phyloP scores from a whole-genome alignment of 1,140 invertebrate species.

The Lordiphosa clarofinis region DNA sequence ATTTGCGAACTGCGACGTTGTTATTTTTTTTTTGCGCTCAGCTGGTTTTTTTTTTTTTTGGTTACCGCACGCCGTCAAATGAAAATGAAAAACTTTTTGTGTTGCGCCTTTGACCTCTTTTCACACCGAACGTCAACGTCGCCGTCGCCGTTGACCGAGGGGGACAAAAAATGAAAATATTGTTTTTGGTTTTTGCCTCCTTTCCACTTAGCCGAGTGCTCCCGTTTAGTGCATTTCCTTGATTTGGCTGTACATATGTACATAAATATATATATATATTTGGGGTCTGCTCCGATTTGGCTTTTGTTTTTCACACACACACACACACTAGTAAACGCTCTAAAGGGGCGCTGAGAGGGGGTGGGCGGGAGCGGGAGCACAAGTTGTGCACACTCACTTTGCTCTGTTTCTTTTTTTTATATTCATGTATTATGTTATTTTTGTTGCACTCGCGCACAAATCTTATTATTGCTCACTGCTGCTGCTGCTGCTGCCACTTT shows the following conservation, averaged over 20 bases:
- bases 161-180: conserved; percentile 5
- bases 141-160: conserved; percentile 17
- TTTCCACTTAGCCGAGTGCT: conserved; percentile 13
- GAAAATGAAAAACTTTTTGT: conserved; percentile 23
- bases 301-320: conserved; percentile 59
- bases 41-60: conserved; percentile 50
- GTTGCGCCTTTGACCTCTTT: conserved; percentile 77
- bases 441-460: conserved; percentile 66
- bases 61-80: conserved; percentile 53
- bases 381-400: conserved; percentile 64
- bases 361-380: conserved; percentile 14
- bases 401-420: conserved; percentile 35
- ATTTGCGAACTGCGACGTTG: conserved; percentile 67
- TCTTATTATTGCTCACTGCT: conserved; percentile 66
- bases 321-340: conserved; percentile 25
- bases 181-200: conserved; percentile 39
- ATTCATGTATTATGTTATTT: conserved; percentile 54
- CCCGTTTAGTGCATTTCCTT: conserved; percentile 66
- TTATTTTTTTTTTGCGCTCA: conserved; percentile 61
- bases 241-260: conserved; percentile 29
- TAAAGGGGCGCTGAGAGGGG: conserved; percentile 17
- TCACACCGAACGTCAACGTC: conserved; percentile 44
- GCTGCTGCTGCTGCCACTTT: conserved; percentile 60
- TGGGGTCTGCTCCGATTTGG: conserved; percentile 50
- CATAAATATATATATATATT: conserved; percentile 24